A percentile compares a stretch with the other conserved stretches of the same genome.
These are phyloP conservation scores for Varroa destructor DNA, from an alignment of 1,140 invertebrate genomes.

Conservation along the genomic window DNA sequence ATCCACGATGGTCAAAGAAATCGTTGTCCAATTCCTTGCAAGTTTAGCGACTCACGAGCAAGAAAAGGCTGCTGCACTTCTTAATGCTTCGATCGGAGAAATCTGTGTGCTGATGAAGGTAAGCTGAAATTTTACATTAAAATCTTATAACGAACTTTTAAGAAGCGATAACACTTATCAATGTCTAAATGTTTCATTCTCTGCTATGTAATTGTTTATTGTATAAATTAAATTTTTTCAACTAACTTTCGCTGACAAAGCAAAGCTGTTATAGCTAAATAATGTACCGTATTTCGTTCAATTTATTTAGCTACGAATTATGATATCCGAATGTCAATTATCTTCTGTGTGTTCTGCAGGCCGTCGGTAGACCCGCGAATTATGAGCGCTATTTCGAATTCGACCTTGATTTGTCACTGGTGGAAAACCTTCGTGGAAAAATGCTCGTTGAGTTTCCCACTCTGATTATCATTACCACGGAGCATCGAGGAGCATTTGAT, in stretches of 20 bases:
- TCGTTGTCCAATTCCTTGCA: neutral
- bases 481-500: neutral
- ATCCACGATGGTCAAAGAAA: neutral
- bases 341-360: neutral
- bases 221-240: no score
- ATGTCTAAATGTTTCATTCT: no score
- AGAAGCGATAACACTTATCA: no score
- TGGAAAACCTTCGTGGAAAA: conserved; percentile 12
- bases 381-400: neutral
- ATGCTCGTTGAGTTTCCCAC: conserved; percentile 7
- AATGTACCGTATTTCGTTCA: neutral
- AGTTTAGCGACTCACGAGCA: neutral
- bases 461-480: neutral
- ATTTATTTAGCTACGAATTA: no score
- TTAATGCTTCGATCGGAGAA: conserved; percentile 8
- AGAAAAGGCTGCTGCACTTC: neutral
- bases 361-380: conserved; percentile 9
- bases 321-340: no score
- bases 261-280: no score
- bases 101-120: conserved; percentile 16
- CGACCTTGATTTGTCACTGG: neutral
- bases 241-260: no score
- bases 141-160: no score
- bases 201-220: no score
- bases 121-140: neutral